A percentile compares a stretch with the other conserved stretches of the same genome.
phyloP scores from a whole-genome alignment of 2,797 vertebrate species.

The Paguma larvata region DNA sequence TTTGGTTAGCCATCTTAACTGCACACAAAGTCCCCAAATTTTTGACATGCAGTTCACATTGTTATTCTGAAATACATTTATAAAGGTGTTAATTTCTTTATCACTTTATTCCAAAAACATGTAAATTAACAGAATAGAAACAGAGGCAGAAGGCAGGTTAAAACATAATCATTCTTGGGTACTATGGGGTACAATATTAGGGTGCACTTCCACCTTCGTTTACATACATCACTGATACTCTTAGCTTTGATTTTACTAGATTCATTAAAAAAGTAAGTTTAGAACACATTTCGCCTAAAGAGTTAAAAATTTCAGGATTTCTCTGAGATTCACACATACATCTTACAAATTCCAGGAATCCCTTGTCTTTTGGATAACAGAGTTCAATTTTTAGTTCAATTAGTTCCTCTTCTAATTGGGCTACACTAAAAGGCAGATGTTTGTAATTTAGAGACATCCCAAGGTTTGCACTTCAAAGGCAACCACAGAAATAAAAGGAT shows the following conservation, averaged over 20 bases:
- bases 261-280: conserved; percentile 36
- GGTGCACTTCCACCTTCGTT: neutral
- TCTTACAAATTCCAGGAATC: conserved; percentile 38
- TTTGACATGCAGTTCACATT: conserved; percentile 9
- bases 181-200: neutral
- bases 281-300: neutral
- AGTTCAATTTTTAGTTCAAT: conserved; percentile 62
- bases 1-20: neutral
- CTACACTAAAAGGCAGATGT: conserved; percentile 39
- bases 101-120: neutral
- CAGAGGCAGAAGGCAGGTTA: neutral
- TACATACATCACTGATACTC: neutral
- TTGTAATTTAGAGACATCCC: conserved; percentile 47
- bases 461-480: conserved; percentile 44
- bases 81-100: conserved; percentile 10
- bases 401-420: conserved; percentile 54
- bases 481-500: conserved; percentile 64
- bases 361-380: neutral
- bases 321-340: conserved; percentile 1
- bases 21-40: neutral
- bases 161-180: conserved; percentile 35
- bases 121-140: conserved; percentile 16
- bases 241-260: conserved; percentile 13
- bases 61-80: conserved; percentile 32
- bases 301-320: conserved; percentile 38